These are phyloP conservation scores for Platanista minor DNA, from an alignment of 2,113 vertebrate species.

Conservation along the genomic window DNA sequence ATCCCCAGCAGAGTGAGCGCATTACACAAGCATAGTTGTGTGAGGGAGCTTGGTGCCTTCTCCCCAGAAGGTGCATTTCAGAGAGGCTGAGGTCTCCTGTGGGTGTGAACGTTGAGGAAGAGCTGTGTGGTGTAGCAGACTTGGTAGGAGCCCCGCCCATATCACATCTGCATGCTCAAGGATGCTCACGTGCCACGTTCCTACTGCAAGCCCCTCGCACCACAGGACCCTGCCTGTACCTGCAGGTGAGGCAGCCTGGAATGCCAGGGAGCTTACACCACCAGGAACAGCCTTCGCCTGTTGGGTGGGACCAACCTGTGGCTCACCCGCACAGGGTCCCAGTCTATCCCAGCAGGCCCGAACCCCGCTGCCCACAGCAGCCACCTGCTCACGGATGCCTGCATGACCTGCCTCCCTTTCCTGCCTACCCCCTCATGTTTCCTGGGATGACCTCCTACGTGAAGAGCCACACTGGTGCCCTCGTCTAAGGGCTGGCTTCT, in stretches of 20 bases:
- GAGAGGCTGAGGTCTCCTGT: fast-evolving
- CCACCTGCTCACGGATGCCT: fast-evolving
- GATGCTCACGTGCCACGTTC: not conserved
- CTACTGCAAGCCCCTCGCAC: not conserved
- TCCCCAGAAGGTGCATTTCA: not conserved
- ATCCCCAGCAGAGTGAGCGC: not conserved
- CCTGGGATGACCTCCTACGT: not conserved
- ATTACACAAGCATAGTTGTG: fast-evolving
- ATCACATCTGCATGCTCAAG: fast-evolving
- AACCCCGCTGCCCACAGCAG: too few species aligned
- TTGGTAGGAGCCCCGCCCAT: fast-evolving
- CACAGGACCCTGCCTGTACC: too few species aligned
- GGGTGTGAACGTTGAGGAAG: not conserved
- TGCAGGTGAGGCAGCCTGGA: not conserved
- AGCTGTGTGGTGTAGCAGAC: fast-evolving
- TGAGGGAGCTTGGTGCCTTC: not conserved
- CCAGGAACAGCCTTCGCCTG: fast-evolving
- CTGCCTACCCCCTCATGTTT: fast-evolving
- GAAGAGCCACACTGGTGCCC: not conserved
- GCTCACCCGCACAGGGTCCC: fast-evolving
- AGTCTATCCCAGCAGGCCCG: not conserved
- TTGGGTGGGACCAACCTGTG: too few species aligned
- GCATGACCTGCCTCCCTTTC: not conserved
- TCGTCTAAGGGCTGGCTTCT: not conserved
- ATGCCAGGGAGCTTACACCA: too few species aligned